These are phyloP conservation scores for Myotis brandtii DNA, from an alignment of 2,113 vertebrate species.

Conservation along the genomic window DNA sequence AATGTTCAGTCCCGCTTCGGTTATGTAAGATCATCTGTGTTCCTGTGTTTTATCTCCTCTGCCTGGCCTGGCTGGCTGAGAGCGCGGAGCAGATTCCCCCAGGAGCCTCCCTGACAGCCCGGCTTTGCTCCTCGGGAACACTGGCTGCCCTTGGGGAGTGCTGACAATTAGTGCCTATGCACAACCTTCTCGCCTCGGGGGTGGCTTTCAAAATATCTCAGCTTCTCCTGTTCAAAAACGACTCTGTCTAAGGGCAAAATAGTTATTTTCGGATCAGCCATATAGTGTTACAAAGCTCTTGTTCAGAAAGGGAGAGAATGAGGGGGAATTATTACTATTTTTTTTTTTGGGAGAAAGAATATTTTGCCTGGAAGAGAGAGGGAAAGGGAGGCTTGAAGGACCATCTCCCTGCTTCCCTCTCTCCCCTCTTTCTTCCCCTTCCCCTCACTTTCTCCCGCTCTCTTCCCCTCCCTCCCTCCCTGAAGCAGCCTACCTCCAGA, in stretches of 20 bases:
- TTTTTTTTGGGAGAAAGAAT: conserved; percentile 10
- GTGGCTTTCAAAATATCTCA: conserved; percentile 72
- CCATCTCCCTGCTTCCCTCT: background rate
- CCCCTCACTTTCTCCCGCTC: rapidly evolving
- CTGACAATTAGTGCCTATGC: background rate
- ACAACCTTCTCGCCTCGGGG: conserved; percentile 52
- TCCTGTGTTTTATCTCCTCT: conserved; percentile 56
- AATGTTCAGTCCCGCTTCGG: conserved; percentile 72
- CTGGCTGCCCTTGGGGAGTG: background rate
- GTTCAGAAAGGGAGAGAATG: conserved; percentile 25
- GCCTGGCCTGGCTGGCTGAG: background rate
- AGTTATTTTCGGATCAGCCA: conserved; percentile 74
- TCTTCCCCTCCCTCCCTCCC: background rate
- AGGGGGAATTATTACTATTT: background rate
- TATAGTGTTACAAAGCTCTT: conserved; percentile 61
- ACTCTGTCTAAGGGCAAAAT: conserved; percentile 62
- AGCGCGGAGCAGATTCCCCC: background rate
- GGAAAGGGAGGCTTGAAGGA: background rate
- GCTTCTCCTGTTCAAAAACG: conserved; percentile 41
- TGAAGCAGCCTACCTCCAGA: background rate
- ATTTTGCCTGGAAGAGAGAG: conserved; percentile 48
- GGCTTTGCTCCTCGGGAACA: background rate
- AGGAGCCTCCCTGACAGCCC: background rate
- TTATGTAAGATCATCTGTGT: conserved; percentile 64
- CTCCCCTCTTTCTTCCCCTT: rapidly evolving